These are phyloP conservation scores for Hydrozoanthus gracilis DNA, from an alignment of 92 coral and sea anemone species.

Conservation along the genomic window DNA sequence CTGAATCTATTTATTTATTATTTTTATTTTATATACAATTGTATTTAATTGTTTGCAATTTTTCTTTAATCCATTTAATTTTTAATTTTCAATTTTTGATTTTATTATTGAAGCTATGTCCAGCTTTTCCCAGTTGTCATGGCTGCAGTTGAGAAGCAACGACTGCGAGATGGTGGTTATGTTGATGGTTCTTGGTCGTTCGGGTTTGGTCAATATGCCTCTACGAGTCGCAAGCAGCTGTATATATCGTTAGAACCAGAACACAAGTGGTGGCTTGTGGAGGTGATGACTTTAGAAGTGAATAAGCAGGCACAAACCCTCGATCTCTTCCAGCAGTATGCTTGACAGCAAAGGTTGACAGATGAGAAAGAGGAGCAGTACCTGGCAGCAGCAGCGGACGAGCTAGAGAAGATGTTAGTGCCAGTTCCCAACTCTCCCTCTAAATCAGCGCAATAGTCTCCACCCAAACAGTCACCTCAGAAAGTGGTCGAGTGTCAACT, in stretches of 20 bases:
- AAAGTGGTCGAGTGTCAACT: constrained; percentile 20
- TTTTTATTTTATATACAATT: neutral
- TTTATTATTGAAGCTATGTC: constrained; percentile 24
- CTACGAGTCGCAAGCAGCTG: neutral
- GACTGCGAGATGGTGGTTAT: neutral
- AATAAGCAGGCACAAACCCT: neutral
- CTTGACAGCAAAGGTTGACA: neutral
- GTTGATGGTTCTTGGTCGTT: neutral
- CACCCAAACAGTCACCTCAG: too few relatives aligned
- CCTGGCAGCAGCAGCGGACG: neutral
- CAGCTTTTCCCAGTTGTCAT: constrained; percentile 21
- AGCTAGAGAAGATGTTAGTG: neutral
- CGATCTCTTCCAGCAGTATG: neutral
- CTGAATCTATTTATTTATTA: neutral
- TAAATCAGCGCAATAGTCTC: too few relatives aligned
- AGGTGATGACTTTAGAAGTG: neutral
- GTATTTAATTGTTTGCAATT: neutral
- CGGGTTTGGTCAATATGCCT: neutral
- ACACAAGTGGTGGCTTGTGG: constrained; percentile 17
- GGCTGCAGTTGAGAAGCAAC: neutral
- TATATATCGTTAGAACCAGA: neutral
- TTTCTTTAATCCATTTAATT: neutral
- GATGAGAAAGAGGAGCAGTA: neutral
- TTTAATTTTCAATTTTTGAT: neutral
- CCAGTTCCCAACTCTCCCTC: neutral